Evolutionary conservation across 2,797 vertebrate species (phyloP), one percentile per base, ranked within the genome.

Genomic region (Danio jaintianensis): DNA sequence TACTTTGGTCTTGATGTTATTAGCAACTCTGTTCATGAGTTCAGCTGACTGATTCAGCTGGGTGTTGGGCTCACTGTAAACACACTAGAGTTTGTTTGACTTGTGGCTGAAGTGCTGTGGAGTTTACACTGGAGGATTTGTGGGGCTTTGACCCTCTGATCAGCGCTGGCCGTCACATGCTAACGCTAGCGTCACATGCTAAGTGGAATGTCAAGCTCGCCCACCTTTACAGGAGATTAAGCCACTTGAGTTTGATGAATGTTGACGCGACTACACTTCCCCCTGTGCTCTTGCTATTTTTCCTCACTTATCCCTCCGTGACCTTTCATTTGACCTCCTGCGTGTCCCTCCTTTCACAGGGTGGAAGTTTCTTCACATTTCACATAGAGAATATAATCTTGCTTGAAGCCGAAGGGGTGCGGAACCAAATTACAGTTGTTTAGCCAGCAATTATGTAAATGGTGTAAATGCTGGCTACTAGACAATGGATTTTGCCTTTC

Each of bases 41-140:
- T 55, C 61, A 82, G 55, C 59, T 55, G 29, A 13, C 76, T 45
- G 66, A 48, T 56, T 47, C 18, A 45, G 5, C 40, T 15, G 59
- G 66, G 68, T 18, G 5, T 64, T 71, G 64, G 38, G 52, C 40
- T 58, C 38, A 36, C 66, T 45, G 73, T 56, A 77, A 52, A 59
- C 67, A 42, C 66, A 68, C 40, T 73, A 18, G 58, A 43, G 36
- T 20, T 80, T 88, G 86, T 87, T 88, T 89, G 83, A 87, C 90
- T 90, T 92, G 92, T 92, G 92, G 90, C 85, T 87, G 92, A 90
- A 87, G 92, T 92, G 92, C 88, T 88, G 86, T 87, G 89, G 89
- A 91, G 93, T 94, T 94, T 93, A 94, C 91, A 91, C 91, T 91
- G 89, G 90, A 90, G 90, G 92, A 91, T 91, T 88, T 92, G 91